Conservation (phyloP, 2,888 invertebrate species). For the Platycnemis pennipes region DNA sequence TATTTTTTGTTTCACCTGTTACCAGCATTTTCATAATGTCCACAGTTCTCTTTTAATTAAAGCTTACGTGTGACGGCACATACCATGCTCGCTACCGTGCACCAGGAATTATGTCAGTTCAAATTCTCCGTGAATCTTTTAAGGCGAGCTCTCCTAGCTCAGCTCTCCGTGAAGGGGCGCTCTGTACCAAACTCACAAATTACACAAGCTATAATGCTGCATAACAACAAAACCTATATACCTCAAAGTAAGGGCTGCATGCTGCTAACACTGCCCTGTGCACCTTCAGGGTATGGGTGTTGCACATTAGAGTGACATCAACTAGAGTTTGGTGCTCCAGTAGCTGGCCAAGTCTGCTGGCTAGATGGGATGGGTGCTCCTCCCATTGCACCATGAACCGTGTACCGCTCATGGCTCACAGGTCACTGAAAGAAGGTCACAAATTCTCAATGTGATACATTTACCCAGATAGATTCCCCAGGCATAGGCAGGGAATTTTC, state of each 20-base stretch:
- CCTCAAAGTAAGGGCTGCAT: constrained; percentile 87
- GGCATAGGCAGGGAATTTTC: no score
- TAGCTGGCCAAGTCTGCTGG: constrained; percentile 85
- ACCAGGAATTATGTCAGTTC: no score
- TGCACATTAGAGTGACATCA: constrained; percentile 88
- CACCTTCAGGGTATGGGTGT: constrained; percentile 87
- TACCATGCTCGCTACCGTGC: no score
- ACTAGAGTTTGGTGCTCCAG: constrained; percentile 88
- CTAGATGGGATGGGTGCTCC: constrained; percentile 85
- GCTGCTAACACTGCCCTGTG: constrained; percentile 88
- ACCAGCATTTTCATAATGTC: no score
- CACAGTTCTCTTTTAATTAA: no score
- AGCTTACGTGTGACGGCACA: no score
- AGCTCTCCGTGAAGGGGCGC: no score
- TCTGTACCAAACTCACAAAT: neutral
- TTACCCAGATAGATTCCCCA: no score
- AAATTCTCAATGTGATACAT: no score
- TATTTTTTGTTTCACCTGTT: no score
- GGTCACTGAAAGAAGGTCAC: neutral
- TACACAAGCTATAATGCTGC: neutral
- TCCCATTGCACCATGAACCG: constrained; percentile 85
- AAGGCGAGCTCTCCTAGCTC: no score
- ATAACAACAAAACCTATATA: constrained; percentile 76
- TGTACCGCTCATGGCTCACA: constrained; percentile 76
- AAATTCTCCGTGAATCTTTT: no score